A percentile compares a stretch with the other conserved stretches of the same genome.
Evolutionary conservation across 1,140 invertebrate species (phyloP).

Genomic region (Schmidtea mediterranea): DNA sequence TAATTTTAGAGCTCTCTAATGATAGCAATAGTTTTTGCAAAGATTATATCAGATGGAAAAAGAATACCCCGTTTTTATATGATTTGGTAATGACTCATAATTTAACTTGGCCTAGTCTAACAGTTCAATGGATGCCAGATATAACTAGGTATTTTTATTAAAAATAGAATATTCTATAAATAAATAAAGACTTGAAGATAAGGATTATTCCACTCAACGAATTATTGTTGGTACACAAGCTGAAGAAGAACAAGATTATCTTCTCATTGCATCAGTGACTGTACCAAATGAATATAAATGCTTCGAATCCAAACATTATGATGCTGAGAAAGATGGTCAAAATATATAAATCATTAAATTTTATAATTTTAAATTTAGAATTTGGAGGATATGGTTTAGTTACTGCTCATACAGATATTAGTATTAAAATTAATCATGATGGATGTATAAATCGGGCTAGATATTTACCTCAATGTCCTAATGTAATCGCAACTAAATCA

Average conservation of each 20-base stretch:
- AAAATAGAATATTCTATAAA: slow-evolving; percentile 16
- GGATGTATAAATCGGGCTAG: slow-evolving; percentile 92
- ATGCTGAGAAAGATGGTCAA: slow-evolving; percentile 73
- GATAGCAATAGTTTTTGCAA: slow-evolving; percentile 30
- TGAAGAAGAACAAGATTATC: slow-evolving; percentile 95
- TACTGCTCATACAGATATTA: slow-evolving; percentile 94
- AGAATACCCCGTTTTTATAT: slow-evolving; percentile 29
- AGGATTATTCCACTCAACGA: slow-evolving; percentile 32
- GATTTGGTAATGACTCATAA: slow-evolving; percentile 29
- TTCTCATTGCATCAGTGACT: slow-evolving; percentile 88
- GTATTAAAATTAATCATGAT: slow-evolving; percentile 99
- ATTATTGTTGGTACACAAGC: slow-evolving; percentile 94
- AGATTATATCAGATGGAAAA: slow-evolving; percentile 58
- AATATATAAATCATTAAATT: slow-evolving; percentile 2
- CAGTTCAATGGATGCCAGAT: slow-evolving; percentile 94
- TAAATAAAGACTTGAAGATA: background rate
- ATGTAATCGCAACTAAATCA: slow-evolving; percentile 95
- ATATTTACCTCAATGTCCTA: slow-evolving; percentile 98
- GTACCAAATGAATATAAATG: slow-evolving; percentile 81
- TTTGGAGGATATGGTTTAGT: slow-evolving; percentile 98
- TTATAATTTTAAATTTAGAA: slow-evolving; percentile 34
- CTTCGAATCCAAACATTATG: slow-evolving; percentile 97
- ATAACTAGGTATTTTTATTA: slow-evolving; percentile 39
- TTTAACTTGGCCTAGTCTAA: slow-evolving; percentile 42
- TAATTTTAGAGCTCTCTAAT: too few species aligned